Base-by-base conservation (phyloP, 2,113 vertebrate species). In the Phycodurus eques region DNA sequence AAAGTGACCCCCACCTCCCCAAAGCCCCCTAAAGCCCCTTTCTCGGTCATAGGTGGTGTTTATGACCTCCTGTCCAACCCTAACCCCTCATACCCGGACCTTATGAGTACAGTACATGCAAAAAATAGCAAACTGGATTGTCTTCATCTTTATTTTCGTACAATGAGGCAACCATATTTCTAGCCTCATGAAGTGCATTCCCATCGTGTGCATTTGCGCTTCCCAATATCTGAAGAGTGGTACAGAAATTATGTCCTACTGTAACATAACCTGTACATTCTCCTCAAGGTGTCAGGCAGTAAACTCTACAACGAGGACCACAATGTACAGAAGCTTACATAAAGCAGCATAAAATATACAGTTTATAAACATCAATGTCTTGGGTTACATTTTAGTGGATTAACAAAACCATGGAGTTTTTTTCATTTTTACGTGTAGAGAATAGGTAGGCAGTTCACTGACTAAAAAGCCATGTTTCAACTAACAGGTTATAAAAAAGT, bases 41-140 rank as follows among this genome's bases (percentile, higher is more conserved):
- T 13, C 61, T 71, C 57, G 73, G 53, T 75, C 71, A 68, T 44
- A 74, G 67, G 72, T 80, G 68, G 74, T 80, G 60, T 44, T 70
- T 77, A 67, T 70, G 46, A 74, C 35, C 39, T 22, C 63, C 42
- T 65, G 42, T 65, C 63, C 22, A n/a, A 22, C 13, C 31, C 20
- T 4, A 42, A 57, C 22, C 42, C 35, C n/a, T 49, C 69, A 9
- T 19, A 12, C 42, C 12, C 9, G 5, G 12, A 62, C 70, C 77
- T 82, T 80, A 73, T 46, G 49, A 68, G 65, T 46, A n/a, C 42
- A 27, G 68, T 46, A n/a, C 42, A 27, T 59, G 11, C 43, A 53
- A 67, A 70, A 78, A 72, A 31, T 56, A 61, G 27, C 56, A 71
- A 67, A 15, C 51, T 5, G 42, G 66, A 67, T 70, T 31, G n/a